Percentiles rank a stretch among this genome's conserved stretches.
phyloP scores from a whole-genome alignment of 2,113 vertebrate species.

The Marcusenius ussheri region DNA sequence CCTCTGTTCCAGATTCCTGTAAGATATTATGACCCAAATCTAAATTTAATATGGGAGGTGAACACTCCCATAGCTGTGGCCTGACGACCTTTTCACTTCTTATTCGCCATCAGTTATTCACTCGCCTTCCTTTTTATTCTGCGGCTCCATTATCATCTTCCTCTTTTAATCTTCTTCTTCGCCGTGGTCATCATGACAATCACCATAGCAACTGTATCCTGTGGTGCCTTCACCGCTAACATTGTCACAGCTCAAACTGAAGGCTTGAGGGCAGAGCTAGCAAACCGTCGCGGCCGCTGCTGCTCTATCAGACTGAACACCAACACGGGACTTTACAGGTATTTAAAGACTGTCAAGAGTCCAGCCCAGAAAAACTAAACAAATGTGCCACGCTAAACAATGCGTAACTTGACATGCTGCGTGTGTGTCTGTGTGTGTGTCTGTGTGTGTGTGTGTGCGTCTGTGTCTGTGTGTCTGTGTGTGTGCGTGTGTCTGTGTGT shows the following conservation, averaged over 20 bases:
- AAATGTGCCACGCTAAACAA: not conserved
- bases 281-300: not conserved
- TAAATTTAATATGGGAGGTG: not conserved
- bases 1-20: not conserved
- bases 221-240: not conserved
- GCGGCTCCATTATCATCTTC: not conserved
- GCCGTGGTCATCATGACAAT: not conserved
- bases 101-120: not conserved
- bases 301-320: not conserved
- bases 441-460: too few relatives aligned
- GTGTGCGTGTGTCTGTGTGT: too few relatives aligned
- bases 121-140: not conserved
- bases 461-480: too few relatives aligned
- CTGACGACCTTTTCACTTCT: not conserved
- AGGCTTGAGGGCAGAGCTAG: not conserved
- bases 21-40: not conserved
- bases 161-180: not conserved
- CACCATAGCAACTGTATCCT: not conserved
- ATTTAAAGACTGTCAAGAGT: not conserved
- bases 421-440: too few relatives aligned
- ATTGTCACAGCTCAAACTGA: not conserved
- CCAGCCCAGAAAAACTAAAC: not conserved
- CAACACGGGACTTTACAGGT: not conserved
- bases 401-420: not conserved
- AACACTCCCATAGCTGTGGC: not conserved